Percentiles rank a stretch among this genome's conserved stretches.
phyloP scores from a whole-genome alignment of 2,797 vertebrate genomes.

The Sandelia bainsii region DNA sequence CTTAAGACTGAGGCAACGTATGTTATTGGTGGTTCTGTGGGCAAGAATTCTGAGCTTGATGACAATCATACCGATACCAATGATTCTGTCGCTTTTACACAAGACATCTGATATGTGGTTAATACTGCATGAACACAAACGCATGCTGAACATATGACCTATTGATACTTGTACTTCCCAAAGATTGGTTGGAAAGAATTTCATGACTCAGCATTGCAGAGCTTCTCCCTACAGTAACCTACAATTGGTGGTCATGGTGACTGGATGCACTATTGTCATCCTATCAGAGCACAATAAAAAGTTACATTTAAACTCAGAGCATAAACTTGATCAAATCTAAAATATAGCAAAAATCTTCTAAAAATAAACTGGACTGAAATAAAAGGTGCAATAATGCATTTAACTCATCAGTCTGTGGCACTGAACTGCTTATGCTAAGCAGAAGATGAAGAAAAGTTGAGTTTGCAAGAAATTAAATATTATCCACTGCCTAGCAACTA shows the following conservation, averaged over 20 bases:
- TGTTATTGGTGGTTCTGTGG: constrained; percentile 12
- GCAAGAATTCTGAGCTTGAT: not conserved
- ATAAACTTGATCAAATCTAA: not conserved
- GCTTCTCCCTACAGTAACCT: constrained; percentile 20
- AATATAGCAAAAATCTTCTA: not conserved
- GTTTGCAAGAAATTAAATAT: constrained; percentile 59
- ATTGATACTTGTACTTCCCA: constrained; percentile 27
- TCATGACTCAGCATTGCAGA: constrained; percentile 20
- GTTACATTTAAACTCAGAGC: not conserved
- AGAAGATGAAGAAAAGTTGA: constrained; percentile 37
- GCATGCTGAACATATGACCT: constrained; percentile 8
- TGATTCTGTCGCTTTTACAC: constrained; percentile 21
- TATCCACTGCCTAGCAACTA: constrained; percentile 64
- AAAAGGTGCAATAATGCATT: constrained; percentile 1
- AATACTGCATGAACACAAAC: constrained; percentile 31
- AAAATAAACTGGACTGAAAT: not conserved
- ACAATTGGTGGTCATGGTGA: not conserved
- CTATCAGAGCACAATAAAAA: not conserved
- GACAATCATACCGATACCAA: constrained; percentile 29
- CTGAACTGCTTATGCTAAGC: constrained; percentile 5
- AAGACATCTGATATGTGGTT: constrained; percentile 37
- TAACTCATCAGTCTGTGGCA: constrained; percentile 9
- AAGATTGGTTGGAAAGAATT: constrained; percentile 25
- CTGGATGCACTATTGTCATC: not conserved
- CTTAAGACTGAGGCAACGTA: not conserved